Base-by-base conservation (phyloP, 1,140 invertebrate genomes). In the Polypedilum pembai region DNA sequence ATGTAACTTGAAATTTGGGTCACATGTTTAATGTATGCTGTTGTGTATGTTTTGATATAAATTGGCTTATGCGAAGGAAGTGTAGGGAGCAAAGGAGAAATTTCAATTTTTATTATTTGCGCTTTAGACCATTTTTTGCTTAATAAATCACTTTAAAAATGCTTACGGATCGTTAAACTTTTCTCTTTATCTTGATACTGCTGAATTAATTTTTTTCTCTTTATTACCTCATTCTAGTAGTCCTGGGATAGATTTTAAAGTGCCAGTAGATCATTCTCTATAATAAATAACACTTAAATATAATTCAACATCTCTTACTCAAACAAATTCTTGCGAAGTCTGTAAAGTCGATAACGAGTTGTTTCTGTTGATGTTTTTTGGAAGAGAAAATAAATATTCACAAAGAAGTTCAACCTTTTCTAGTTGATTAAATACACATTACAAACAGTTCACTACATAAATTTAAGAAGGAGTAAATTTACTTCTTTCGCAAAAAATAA, bases 81-180 rank as follows among this genome's bases (percentile, higher is more conserved):
- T 15, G n/a, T 12, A 15, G 12, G 10, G 12, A n/a, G 41, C 8
- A 45, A 45, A 56, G 45, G 45, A n/a, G 45, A 15, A 56, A 12
- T 56, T 56, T 56, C 45, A 15, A 56, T 56, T 56, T 56, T n/a
- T 56, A 56, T 56, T 12, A 56, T 56, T 56, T 56, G 12, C n/a
- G 45, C 10, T 56, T 56, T 15, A 15, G 24, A 33, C 24, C 24
- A 33, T 33, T 33, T 33, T 33, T 33, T 33, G 45, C 45, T 56
- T 56, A 56, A 56, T 56, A 56, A 56, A 56, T 56, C 45, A 56
- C 45, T 56, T 56, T 56, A 56, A 56, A 56, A 56, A 56, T 56
- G 45, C 45, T 56, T 56, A 8, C 45, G 45, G 45, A 56, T 56
- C 45, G 45, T 56, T 56, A 56, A 56, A 56, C n/a, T 56, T 45